phyloP scores from a whole-genome alignment of 30 jellyfish, hydroid and myxozoan species.

The Hydractinia echinata region DNA sequence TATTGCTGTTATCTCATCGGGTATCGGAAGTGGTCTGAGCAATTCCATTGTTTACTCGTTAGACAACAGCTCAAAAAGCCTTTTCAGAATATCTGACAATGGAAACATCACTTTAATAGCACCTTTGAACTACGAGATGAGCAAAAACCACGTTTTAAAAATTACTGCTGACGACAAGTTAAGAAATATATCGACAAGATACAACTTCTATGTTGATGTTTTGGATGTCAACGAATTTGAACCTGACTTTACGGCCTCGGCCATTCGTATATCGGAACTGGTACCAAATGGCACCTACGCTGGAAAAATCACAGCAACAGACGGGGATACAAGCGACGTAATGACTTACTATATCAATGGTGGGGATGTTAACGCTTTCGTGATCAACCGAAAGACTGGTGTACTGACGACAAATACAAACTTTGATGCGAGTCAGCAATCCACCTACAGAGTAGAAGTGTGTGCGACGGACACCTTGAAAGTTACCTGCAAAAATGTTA shows the following conservation, averaged over 20 bases:
- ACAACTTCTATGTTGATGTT: constrained; percentile 50
- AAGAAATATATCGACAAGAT: constrained; percentile 46
- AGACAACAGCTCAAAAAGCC: constrained; percentile 10
- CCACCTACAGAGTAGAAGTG: constrained; percentile 36
- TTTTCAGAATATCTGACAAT: constrained; percentile 38
- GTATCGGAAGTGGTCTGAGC: neutral
- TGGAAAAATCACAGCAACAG: constrained; percentile 45
- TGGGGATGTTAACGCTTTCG: constrained; percentile 54
- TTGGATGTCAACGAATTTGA: constrained; percentile 53
- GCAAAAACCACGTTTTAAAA: constrained; percentile 38
- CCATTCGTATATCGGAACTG: constrained; percentile 47
- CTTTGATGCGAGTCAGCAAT: constrained; percentile 27
- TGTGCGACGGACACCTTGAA: constrained; percentile 57
- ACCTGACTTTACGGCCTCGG: constrained; percentile 33
- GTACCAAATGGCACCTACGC: constrained; percentile 58
- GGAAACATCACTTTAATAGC: constrained; percentile 57
- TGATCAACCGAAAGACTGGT: constrained; percentile 70
- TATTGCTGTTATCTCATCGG: constrained; percentile 18
- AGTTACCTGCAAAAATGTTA: constrained; percentile 30
- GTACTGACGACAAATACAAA: constrained; percentile 42
- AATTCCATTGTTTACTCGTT: neutral
- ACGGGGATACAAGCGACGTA: constrained; percentile 44
- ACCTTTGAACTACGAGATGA: constrained; percentile 51
- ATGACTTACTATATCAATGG: constrained; percentile 31
- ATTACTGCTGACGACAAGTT: constrained; percentile 60